Base-by-base conservation (phyloP, 2,113 vertebrate species). In the Callionymus lyra region DNA sequence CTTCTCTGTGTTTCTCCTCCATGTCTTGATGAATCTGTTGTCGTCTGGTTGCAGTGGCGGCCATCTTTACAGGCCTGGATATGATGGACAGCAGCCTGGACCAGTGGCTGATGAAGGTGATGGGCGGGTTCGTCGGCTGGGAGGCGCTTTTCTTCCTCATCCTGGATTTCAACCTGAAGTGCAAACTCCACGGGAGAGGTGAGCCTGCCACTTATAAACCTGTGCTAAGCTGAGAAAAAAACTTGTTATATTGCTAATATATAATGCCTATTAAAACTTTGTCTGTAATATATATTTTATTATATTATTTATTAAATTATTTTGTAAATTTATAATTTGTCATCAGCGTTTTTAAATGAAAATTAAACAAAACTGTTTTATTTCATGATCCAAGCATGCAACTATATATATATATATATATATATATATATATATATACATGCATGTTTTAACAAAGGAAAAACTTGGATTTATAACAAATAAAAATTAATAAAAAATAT, bases 61-160 rank as follows among this genome's bases (percentile, higher is more conserved):
- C 82, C 37, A 82, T 88, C 47, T 86, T 87, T 14, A 83, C 85
- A 5, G 86, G 84, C 2, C 53, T 89, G 38, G 6, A 42, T 5
- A 11, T 74, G 19, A 53, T 85, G 45, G 83, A 81, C 50, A 50
- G 37, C 11, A 17, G 62, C 6, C 1, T 4, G 1, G 53, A 43
- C 52, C 38, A 31, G n/a, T 86, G 85, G 86, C 37, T 86, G 47
- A 12, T 56, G 14, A 83, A 84, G 41, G 80, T 87, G 6, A 85
- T 87, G 84, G 82, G 84, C 1, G 87, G 76, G 6, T 85, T 81
- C 42, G 40, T 84, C 34, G 79, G 56, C 42, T 89, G 83, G 85
- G 85, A 87, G 33, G 40, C 15, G 8, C 12, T 87, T 11, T 63
- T 70, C 6, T 76, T 42, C 44, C 33, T 79, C 10, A 12, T 82